A percentile compares a stretch with the other conserved stretches of the same genome.
These are phyloP conservation scores for Caenorhabditis brenneri DNA, from an alignment of 1,140 invertebrate genomes.

Conservation along the genomic window DNA sequence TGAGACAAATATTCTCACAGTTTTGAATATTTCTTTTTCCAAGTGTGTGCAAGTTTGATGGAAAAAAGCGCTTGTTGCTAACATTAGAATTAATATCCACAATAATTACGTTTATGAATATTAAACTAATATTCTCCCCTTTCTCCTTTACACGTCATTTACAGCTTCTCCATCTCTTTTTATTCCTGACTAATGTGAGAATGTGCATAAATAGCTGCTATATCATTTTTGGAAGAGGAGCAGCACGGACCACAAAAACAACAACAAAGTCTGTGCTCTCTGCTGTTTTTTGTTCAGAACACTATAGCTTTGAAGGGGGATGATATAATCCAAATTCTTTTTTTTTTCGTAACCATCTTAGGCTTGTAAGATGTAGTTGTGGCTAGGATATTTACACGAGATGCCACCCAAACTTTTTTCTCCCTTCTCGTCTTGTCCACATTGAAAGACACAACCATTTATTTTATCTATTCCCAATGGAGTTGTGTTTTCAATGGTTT, in stretches of 20 bases:
- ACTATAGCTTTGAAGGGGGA: background rate
- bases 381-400: background rate
- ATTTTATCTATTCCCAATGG: constrained; percentile 13
- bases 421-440: background rate
- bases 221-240: background rate
- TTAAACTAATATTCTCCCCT: background rate
- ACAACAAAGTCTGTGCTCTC: background rate
- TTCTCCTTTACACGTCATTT: background rate
- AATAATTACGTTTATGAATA: background rate
- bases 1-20: background rate
- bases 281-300: background rate
- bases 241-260: background rate
- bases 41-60: no score
- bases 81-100: no score
- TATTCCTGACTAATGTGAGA: background rate
- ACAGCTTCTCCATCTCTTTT: background rate
- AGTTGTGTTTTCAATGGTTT: background rate
- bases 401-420: constrained; percentile 11
- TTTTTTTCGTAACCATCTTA: background rate
- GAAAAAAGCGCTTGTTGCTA: no score
- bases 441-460: background rate
- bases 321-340: background rate
- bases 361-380: background rate
- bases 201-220: constrained; percentile 27
- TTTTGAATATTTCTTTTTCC: no score